Evolutionary conservation across 2,113 vertebrate genomes (phyloP).

Genomic region (Ploceus nigricollis): DNA sequence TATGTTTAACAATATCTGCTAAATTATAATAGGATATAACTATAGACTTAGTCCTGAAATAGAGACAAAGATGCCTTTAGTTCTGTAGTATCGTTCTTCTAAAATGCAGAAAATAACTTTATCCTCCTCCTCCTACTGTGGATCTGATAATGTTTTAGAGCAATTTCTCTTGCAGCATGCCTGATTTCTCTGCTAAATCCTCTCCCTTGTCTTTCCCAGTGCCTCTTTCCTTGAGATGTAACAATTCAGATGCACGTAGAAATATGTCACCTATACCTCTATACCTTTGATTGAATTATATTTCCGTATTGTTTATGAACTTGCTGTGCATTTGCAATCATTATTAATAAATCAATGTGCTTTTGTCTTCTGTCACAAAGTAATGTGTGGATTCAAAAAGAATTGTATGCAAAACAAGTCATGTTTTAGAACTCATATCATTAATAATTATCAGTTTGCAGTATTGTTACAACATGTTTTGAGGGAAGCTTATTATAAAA

Average conservation of each 20-base stretch:
- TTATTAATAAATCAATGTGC: constrained; percentile 61
- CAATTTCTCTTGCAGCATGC: background rate
- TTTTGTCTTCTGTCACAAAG: constrained; percentile 67
- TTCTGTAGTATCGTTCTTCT: background rate
- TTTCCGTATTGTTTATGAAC: constrained; percentile 56
- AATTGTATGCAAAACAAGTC: constrained; percentile 66
- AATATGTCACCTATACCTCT: constrained; percentile 43
- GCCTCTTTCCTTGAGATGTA: constrained; percentile 12
- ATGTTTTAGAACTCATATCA: constrained; percentile 45
- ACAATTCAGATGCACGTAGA: constrained; percentile 35
- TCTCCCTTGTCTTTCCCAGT: background rate
- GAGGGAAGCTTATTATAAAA: constrained; percentile 58
- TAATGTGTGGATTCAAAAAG: constrained; percentile 35
- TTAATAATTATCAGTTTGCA: constrained; percentile 59
- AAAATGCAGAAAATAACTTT: background rate
- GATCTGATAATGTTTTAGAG: constrained; percentile 12
- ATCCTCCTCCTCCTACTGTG: background rate
- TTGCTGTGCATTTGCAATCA: constrained; percentile 65
- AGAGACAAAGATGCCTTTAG: background rate
- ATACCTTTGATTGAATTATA: constrained; percentile 55
- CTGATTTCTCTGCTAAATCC: background rate
- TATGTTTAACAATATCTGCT: background rate
- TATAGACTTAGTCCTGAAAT: background rate
- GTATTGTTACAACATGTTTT: constrained; percentile 56
- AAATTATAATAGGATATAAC: background rate